phyloP scores from a whole-genome alignment of 2,797 vertebrate species.

The Pachyuromys duprasi region DNA sequence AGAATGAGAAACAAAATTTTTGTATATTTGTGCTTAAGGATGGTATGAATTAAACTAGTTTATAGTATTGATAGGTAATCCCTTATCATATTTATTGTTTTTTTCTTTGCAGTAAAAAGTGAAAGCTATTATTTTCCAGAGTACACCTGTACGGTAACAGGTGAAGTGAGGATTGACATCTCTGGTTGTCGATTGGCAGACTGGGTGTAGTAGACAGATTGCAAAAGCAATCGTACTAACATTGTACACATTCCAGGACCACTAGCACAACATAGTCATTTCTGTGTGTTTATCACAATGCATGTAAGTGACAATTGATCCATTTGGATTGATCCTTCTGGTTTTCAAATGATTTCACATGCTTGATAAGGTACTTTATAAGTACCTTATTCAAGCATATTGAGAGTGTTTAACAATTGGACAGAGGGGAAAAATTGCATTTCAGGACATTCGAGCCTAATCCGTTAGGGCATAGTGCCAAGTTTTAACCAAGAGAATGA shows the following conservation, averaged over 20 bases:
- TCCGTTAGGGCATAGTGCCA: neutral
- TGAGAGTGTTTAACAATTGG: neutral
- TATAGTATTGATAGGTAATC: neutral
- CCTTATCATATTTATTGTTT: conserved; percentile 44
- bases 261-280: neutral
- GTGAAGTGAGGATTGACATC: neutral
- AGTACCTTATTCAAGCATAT: neutral
- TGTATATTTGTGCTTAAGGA: conserved; percentile 48
- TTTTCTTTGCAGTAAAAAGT: conserved; percentile 24
- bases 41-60: neutral
- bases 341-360: neutral
- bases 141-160: neutral
- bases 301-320: neutral
- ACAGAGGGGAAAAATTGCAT: neutral
- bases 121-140: conserved; percentile 22
- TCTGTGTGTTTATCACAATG: neutral
- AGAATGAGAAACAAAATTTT: conserved; percentile 59
- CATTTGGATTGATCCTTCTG: neutral
- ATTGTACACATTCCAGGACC: neutral
- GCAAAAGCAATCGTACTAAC: neutral
- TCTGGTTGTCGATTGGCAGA: neutral
- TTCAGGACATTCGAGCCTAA: neutral
- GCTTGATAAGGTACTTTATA: neutral
- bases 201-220: neutral
- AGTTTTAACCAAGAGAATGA: neutral